These are phyloP conservation scores for Drosophila baimaii DNA, from an alignment of 1,140 invertebrate species.

Conservation along the genomic window DNA sequence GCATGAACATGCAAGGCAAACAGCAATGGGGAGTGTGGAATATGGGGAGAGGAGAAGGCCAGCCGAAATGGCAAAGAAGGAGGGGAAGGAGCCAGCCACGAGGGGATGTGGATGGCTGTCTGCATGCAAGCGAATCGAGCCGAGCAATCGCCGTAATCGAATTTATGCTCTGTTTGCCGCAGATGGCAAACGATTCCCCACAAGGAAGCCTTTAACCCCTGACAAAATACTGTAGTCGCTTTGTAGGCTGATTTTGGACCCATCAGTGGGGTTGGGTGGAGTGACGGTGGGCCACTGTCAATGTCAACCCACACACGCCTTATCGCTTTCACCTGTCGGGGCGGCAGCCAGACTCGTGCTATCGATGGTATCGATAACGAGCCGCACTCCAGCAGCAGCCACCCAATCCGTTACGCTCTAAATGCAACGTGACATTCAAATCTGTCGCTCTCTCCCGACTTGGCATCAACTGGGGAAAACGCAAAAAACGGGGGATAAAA, in stretches of 20 bases:
- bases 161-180: conserved; percentile 63
- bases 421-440: conserved; percentile 76
- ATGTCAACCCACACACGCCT: conserved; percentile 13
- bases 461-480: conserved; percentile 33
- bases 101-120: conserved; percentile 7
- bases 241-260: background rate
- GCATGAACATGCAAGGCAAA: conserved; percentile 46
- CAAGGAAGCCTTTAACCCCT: conserved; percentile 4
- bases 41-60: background rate
- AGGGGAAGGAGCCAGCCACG: background rate
- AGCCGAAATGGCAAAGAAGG: conserved; percentile 2
- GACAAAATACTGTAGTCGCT: background rate
- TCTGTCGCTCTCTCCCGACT: conserved; percentile 34
- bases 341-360: conserved; percentile 17
- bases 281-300: conserved; percentile 6
- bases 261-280: background rate
- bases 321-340: conserved; percentile 57
- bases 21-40: background rate
- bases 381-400: conserved; percentile 7
- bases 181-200: conserved; percentile 6
- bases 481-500: conserved; percentile 8
- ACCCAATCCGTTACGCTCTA: conserved; percentile 46
- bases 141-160: conserved; percentile 53
- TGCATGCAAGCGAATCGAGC: conserved; percentile 48
- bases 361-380: conserved; percentile 58